Percentiles rank a stretch among this genome's conserved stretches.
Evolutionary conservation across 2,797 vertebrate genomes (phyloP).

Genomic region (Sebastes iracundus): DNA sequence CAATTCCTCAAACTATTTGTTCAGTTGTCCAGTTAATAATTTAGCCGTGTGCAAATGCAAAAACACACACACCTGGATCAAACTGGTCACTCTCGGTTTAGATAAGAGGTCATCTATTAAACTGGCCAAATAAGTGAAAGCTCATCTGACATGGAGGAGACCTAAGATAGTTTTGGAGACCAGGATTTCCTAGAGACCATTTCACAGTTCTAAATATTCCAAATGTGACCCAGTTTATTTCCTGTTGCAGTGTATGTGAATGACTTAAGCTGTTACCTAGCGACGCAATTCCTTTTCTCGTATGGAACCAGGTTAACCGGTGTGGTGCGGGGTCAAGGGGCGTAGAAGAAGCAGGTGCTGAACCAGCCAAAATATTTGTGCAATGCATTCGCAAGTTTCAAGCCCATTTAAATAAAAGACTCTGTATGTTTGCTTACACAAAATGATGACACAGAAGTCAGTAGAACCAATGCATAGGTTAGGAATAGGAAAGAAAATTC

Average conservation of each 20-base stretch:
- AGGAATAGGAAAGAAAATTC: neutral
- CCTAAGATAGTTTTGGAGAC: neutral
- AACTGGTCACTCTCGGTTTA: slow-evolving; percentile 18
- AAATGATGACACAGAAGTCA: neutral
- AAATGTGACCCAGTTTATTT: neutral
- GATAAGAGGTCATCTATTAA: slow-evolving; percentile 33
- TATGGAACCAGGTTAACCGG: neutral
- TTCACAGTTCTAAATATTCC: neutral
- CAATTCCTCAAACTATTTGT: neutral
- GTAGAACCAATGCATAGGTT: neutral
- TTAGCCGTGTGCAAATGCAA: slow-evolving; percentile 45
- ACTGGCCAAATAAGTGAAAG: neutral
- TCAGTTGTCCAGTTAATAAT: slow-evolving; percentile 63
- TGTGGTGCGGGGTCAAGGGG: slow-evolving; percentile 1
- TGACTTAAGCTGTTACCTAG: neutral
- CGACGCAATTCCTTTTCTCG: neutral
- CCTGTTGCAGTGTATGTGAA: neutral
- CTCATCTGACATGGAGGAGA: neutral
- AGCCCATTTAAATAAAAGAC: neutral
- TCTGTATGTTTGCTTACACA: neutral
- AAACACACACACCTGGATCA: slow-evolving; percentile 15
- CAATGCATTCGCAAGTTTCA: neutral
- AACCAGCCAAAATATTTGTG: neutral
- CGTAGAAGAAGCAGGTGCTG: slow-evolving; percentile 28
- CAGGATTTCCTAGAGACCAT: neutral